Evolutionary conservation across 2,888 invertebrate genomes (phyloP).

Genomic region (Eudemis profundana): DNA sequence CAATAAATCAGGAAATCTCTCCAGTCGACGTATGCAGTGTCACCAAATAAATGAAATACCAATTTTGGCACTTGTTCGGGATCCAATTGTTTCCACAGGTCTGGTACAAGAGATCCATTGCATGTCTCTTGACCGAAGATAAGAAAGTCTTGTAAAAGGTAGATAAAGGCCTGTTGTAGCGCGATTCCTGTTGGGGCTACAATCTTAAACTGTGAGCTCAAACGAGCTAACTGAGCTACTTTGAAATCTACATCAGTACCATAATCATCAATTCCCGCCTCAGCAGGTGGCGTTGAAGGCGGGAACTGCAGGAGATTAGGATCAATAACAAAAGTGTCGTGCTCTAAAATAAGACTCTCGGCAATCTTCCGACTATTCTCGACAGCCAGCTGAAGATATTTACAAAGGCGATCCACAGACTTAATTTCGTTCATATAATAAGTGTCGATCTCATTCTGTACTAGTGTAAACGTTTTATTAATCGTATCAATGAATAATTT

Average conservation of each 20-base stretch:
- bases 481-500: slow-evolving; percentile 75
- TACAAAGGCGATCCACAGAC: slow-evolving; percentile 80
- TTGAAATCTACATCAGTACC: slow-evolving; percentile 66
- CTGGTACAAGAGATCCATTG: slow-evolving; percentile 66
- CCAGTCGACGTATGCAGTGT: slow-evolving; percentile 86
- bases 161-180: slow-evolving; percentile 79
- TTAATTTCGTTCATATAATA: slow-evolving; percentile 76
- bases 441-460: slow-evolving; percentile 75
- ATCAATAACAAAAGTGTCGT: slow-evolving; percentile 80
- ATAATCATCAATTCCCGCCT: slow-evolving; percentile 54
- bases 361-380: slow-evolving; percentile 78
- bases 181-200: slow-evolving; percentile 73
- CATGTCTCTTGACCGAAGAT: slow-evolving; percentile 77
- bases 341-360: slow-evolving; percentile 76
- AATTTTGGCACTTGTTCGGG: slow-evolving; percentile 75
- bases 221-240: slow-evolving; percentile 67
- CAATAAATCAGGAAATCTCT: slow-evolving; percentile 87
- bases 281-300: slow-evolving; percentile 51
- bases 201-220: slow-evolving; percentile 72
- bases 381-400: slow-evolving; percentile 80
- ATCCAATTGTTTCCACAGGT: slow-evolving; percentile 73
- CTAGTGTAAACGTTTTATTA: slow-evolving; percentile 73
- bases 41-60: slow-evolving; percentile 81
- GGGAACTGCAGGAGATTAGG: slow-evolving; percentile 73
- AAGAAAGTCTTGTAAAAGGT: slow-evolving; percentile 81